Base-by-base conservation (phyloP, 2,797 vertebrate genomes). In the Macrochelys suwanniensis region DNA sequence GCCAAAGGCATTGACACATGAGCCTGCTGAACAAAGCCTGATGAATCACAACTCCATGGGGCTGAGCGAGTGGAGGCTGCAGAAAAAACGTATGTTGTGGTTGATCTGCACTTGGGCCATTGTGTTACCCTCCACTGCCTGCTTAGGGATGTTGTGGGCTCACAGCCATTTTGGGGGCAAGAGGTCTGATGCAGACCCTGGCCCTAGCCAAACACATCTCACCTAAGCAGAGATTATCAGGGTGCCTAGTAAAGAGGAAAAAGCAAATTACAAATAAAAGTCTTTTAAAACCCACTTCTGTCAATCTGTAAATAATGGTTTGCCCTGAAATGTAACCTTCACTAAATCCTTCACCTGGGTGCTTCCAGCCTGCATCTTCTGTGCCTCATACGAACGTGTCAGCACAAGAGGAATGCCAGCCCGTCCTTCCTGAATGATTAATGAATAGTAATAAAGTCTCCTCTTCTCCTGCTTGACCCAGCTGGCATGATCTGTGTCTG, bases 381-480 rank as follows among this genome's bases (percentile, higher is more conserved):
- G 65, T 92, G 87, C 56, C 16, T 94, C 57, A 78, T 1, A 89
- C 87, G 89, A 95, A 89, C 92, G n/a, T n/a, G n/a, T n/a, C n/a
- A n/a, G n/a, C n/a, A n/a, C n/a, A n/a, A 68, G 51, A 23, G 78
- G 93, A 92, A 42, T 2, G 21, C 42, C 57, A 89, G 85, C 19
- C 65, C 92, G 76, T 7, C 68, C 85, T 84, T 92, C 85, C 74
- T 84, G 84, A 56, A 94, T 95, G 88, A 95, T 95, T 94, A 92
- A 96, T 49, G 84, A 88, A 86, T 80, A 50, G 82, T 84, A 93
- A 74, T 82, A 90, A 97, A 2, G 7, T 26, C 89, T 88, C 78
- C 82, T 85, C 77, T 71, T 82, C 21, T 53, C 77, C 42, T 80
- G 47, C 47, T 49, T 77, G 74, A 17, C 45, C 17, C 74, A 49